Percentiles rank a stretch among this genome's conserved stretches.
Conservation (phyloP, 2,888 invertebrate species). For the Cryptocephalus moraei region DNA sequence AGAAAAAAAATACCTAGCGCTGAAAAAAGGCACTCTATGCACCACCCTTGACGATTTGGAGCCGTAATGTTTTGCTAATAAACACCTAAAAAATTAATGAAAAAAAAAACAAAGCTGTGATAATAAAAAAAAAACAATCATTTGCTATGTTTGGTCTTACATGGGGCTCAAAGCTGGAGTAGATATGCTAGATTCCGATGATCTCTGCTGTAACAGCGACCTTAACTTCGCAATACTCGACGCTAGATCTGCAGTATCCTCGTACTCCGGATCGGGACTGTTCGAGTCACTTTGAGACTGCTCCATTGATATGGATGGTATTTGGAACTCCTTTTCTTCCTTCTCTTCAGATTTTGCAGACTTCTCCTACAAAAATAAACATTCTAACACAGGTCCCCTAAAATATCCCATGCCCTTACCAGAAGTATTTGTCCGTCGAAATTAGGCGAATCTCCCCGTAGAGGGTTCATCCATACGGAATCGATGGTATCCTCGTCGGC, state of each 20-base stretch:
- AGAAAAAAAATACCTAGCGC: slow-evolving; percentile 8
- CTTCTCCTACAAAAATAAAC: slow-evolving; percentile 14
- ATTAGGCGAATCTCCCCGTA: slow-evolving; percentile 27
- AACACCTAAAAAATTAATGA: slow-evolving; percentile 9
- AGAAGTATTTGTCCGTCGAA: slow-evolving; percentile 31
- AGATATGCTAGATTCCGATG: slow-evolving; percentile 32
- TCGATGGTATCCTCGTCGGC: slow-evolving; percentile 23
- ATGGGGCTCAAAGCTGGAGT: slow-evolving; percentile 37
- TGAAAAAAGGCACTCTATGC: slow-evolving; percentile 10
- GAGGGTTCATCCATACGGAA: slow-evolving; percentile 33
- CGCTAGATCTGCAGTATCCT: slow-evolving; percentile 62
- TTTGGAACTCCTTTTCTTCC: slow-evolving; percentile 12
- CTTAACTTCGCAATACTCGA: slow-evolving; percentile 61
- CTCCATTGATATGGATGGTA: slow-evolving; percentile 24
- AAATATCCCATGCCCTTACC: slow-evolving; percentile 14
- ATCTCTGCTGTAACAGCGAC: slow-evolving; percentile 51
- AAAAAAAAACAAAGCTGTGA: slow-evolving; percentile 1
- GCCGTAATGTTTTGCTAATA: slow-evolving; percentile 11
- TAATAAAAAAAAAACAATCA: background rate
- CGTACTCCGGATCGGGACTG: slow-evolving; percentile 53
- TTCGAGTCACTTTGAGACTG: slow-evolving; percentile 18
- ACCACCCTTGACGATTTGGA: slow-evolving; percentile 6
- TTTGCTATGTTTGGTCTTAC: slow-evolving; percentile 19
- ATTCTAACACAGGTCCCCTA: no score
- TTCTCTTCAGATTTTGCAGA: slow-evolving; percentile 8